These are phyloP conservation scores for Pelobates cultripes DNA, from an alignment of 2,797 vertebrate genomes.

Conservation along the genomic window DNA sequence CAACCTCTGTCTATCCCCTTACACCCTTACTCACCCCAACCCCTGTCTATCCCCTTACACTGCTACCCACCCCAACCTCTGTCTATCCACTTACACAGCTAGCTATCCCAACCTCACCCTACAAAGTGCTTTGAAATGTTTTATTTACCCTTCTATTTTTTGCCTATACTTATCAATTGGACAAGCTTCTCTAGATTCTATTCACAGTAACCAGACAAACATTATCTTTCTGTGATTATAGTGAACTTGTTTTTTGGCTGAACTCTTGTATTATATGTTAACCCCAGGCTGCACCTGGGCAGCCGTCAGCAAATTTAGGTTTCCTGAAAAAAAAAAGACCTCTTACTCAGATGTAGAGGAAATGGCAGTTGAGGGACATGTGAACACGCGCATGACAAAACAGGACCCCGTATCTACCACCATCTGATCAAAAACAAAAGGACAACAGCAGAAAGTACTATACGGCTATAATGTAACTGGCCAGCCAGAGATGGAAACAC, in stretches of 20 bases:
- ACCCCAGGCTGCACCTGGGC: constrained; percentile 2
- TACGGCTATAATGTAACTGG: neutral
- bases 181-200: too few species aligned
- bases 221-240: too few species aligned
- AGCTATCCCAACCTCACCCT: neutral
- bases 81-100: neutral
- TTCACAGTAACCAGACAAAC: too few species aligned
- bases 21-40: neutral
- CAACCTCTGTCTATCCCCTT: neutral
- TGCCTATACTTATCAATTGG: too few species aligned
- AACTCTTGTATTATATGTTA: too few species aligned
- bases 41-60: too few species aligned
- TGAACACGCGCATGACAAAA: neutral
- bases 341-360: neutral
- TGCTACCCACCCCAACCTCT: neutral
- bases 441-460: neutral
- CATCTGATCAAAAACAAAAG: neutral
- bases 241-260: too few species aligned
- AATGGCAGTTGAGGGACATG: neutral
- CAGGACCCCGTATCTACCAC: neutral
- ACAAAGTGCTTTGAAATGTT: too few species aligned
- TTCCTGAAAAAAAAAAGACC: neutral
- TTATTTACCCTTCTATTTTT: too few species aligned
- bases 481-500: neutral
- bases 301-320: neutral